Conservation (phyloP, 2,888 invertebrate species). For the Eucriotettix oculatus region DNA sequence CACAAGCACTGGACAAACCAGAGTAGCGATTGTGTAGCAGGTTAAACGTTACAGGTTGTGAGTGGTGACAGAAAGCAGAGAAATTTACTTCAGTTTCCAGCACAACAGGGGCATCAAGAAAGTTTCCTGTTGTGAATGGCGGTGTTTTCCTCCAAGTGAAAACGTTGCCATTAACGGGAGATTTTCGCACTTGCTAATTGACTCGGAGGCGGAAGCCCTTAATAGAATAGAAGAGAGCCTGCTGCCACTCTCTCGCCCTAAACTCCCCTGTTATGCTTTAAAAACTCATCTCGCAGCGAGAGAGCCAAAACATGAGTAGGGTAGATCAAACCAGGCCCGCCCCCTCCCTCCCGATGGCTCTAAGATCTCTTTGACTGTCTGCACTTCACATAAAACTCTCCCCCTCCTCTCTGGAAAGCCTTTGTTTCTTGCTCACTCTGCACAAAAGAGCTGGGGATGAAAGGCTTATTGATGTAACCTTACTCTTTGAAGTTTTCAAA, state of each 20-base stretch:
- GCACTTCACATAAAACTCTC: constrained; percentile 7
- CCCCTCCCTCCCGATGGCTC: constrained; percentile 2
- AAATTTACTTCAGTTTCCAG: too few relatives aligned
- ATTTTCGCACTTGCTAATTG: too few relatives aligned
- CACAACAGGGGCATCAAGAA: too few relatives aligned
- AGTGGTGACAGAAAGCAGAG: too few relatives aligned
- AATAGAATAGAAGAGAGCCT: neutral
- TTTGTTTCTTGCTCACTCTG: constrained; percentile 12
- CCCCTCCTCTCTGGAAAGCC: constrained; percentile 3
- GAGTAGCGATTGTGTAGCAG: too few relatives aligned
- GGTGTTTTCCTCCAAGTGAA: too few relatives aligned
- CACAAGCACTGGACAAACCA: too few relatives aligned
- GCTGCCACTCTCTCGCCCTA: neutral
- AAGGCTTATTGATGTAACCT: constrained; percentile 13
- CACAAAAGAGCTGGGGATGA: constrained; percentile 12
- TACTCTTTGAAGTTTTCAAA: constrained; percentile 13
- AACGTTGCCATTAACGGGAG: too few relatives aligned
- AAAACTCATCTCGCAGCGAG: constrained; percentile 7
- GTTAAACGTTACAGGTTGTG: too few relatives aligned
- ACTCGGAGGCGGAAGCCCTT: neutral
- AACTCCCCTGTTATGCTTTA: neutral
- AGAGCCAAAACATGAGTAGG: constrained; percentile 2
- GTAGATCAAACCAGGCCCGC: constrained; percentile 8
- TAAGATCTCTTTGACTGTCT: constrained; percentile 12
- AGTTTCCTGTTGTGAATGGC: too few relatives aligned